Percentiles rank a stretch among this genome's conserved stretches.
These are phyloP conservation scores for Panagrolaimus sp. DNA, from an alignment of 1,140 invertebrate genomes.

Conservation along the genomic window DNA sequence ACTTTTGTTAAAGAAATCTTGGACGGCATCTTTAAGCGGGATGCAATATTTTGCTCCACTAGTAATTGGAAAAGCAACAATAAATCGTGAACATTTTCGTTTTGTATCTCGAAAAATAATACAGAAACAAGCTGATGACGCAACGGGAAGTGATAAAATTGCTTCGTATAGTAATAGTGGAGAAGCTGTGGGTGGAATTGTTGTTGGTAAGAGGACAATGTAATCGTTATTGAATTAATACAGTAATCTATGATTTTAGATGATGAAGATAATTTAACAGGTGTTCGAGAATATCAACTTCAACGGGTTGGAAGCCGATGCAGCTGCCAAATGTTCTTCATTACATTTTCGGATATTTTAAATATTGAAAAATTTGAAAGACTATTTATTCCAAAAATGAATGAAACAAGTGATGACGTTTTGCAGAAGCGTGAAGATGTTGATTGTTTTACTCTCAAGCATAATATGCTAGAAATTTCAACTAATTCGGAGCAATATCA, in stretches of 20 bases:
- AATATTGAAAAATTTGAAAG: slow-evolving; percentile 67
- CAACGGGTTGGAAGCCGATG: slow-evolving; percentile 93
- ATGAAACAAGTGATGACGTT: not conserved
- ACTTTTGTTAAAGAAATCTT: slow-evolving; percentile 84
- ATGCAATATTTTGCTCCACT: slow-evolving; percentile 76
- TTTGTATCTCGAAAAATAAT: slow-evolving; percentile 70
- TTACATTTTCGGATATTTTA: slow-evolving; percentile 78
- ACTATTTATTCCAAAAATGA: slow-evolving; percentile 58
- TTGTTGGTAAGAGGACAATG: slow-evolving; percentile 60
- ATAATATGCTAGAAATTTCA: slow-evolving; percentile 92
- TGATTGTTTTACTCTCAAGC: slow-evolving; percentile 93
- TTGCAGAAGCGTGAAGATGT: slow-evolving; percentile 64
- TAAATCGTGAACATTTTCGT: slow-evolving; percentile 73
- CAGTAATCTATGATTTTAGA: not conserved
- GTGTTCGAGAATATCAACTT: slow-evolving; percentile 64
- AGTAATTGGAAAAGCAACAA: slow-evolving; percentile 65
- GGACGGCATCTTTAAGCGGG: slow-evolving; percentile 72
- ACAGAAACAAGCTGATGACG: slow-evolving; percentile 45
- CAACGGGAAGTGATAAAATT: slow-evolving; percentile 37
- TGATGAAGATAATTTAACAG: not conserved
- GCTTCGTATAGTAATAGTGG: slow-evolving; percentile 64
- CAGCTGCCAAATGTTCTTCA: slow-evolving; percentile 95
- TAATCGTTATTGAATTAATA: not conserved
- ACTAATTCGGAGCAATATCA: slow-evolving; percentile 72
- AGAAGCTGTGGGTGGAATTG: slow-evolving; percentile 78